phyloP scores from a whole-genome alignment of 2,113 vertebrate species.

The Gambusia affinis region DNA sequence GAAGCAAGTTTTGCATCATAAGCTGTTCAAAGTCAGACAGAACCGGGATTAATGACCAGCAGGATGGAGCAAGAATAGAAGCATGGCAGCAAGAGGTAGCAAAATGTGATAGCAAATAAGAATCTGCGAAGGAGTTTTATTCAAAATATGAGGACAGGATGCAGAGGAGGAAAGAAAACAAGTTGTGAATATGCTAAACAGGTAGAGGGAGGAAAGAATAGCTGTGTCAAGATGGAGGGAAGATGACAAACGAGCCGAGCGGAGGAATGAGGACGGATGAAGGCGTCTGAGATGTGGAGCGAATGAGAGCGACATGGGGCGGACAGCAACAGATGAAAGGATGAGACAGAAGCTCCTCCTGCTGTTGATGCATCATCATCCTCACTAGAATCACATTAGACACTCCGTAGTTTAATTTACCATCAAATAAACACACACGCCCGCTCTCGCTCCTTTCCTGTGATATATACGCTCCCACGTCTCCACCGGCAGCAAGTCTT shows the following conservation, averaged over 20 bases:
- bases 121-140: slow-evolving; percentile 1
- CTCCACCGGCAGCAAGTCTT: slow-evolving; percentile 17
- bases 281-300: slow-evolving; percentile 11
- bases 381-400: slow-evolving; percentile 51
- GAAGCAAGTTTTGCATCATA: no score
- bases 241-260: slow-evolving; percentile 18
- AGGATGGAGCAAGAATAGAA: background rate
- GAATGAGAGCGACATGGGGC: slow-evolving; percentile 39
- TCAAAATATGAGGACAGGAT: slow-evolving; percentile 19
- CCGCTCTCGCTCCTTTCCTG: background rate
- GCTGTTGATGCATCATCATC: slow-evolving; percentile 48
- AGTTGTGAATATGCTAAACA: slow-evolving; percentile 7
- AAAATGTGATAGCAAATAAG: slow-evolving; percentile 7
- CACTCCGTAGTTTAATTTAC: slow-evolving; percentile 46
- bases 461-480: background rate
- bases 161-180: slow-evolving; percentile 26
- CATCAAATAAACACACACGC: slow-evolving; percentile 34
- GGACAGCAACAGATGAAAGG: slow-evolving; percentile 49
- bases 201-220: slow-evolving; percentile 5
- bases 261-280: slow-evolving; percentile 12
- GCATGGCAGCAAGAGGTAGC: background rate
- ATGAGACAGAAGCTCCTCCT: slow-evolving; percentile 21
- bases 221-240: slow-evolving; percentile 26
- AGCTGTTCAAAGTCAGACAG: background rate
- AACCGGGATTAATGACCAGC: background rate